These are phyloP conservation scores for Hirtodrosophila trivittata DNA, from an alignment of 2,888 invertebrate genomes.

Conservation along the genomic window DNA sequence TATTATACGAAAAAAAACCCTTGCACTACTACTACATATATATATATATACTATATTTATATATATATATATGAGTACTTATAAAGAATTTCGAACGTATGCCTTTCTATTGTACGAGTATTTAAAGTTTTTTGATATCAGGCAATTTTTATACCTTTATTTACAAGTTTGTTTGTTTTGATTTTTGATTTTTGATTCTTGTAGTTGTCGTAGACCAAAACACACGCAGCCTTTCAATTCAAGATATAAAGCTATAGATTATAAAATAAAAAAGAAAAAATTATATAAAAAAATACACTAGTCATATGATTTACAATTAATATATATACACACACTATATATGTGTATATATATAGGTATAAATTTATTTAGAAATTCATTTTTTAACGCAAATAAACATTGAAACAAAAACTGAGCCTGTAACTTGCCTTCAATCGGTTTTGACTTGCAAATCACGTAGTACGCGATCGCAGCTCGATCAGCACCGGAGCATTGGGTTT, in stretches of 20 bases:
- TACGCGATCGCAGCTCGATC: slow-evolving; percentile 67
- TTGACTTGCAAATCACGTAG: slow-evolving; percentile 54
- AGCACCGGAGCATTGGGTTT: slow-evolving; percentile 88
- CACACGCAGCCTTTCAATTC: slow-evolving; percentile 71
- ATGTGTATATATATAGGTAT: slow-evolving; percentile 26
- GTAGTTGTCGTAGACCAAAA: slow-evolving; percentile 60
- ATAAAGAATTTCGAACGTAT: slow-evolving; percentile 51
- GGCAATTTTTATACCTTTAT: not conserved
- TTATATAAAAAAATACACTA: slow-evolving; percentile 50
- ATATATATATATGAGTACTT: slow-evolving; percentile 4
- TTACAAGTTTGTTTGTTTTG: not conserved
- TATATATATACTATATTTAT: too few species aligned
- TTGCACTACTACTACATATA: slow-evolving; percentile 3
- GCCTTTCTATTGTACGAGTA: slow-evolving; percentile 45
- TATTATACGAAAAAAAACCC: slow-evolving; percentile 39
- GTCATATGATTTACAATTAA: slow-evolving; percentile 70
- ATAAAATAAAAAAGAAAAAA: slow-evolving; percentile 21
- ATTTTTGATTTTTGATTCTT: slow-evolving; percentile 23
- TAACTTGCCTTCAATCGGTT: slow-evolving; percentile 7
- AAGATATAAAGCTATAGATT: not conserved
- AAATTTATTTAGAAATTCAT: slow-evolving; percentile 46
- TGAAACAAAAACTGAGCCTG: slow-evolving; percentile 20
- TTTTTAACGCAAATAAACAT: slow-evolving; percentile 41
- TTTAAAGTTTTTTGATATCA: slow-evolving; percentile 5
- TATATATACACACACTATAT: slow-evolving; percentile 56